These are phyloP conservation scores for Trissolcus japonicus DNA, from an alignment of 2,888 invertebrate genomes.

Conservation along the genomic window DNA sequence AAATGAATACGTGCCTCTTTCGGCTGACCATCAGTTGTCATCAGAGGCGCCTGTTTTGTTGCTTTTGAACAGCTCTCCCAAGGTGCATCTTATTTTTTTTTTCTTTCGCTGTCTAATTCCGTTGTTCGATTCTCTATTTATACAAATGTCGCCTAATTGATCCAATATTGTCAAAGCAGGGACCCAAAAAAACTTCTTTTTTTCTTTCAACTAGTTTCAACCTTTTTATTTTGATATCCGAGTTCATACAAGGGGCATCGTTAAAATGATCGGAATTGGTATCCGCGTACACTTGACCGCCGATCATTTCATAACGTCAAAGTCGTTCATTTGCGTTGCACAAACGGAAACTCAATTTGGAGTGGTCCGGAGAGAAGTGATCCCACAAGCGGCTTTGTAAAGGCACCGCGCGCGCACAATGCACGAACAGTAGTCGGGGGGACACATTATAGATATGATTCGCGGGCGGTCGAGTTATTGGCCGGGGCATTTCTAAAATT, in stretches of 20 bases:
- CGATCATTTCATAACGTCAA: neutral
- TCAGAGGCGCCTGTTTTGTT: constrained; percentile 52
- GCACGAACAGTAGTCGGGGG: neutral
- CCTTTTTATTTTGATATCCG: neutral
- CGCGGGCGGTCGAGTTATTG: constrained; percentile 37
- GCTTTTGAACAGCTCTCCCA: constrained; percentile 36
- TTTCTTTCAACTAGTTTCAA: neutral
- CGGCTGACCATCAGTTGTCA: constrained; percentile 52
- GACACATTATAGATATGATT: constrained; percentile 33
- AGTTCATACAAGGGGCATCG: no score
- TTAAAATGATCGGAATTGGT: neutral
- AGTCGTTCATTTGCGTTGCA: constrained; percentile 16
- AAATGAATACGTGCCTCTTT: constrained; percentile 43
- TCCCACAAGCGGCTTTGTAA: constrained; percentile 39
- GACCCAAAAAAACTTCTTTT: no score
- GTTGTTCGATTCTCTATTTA: constrained; percentile 57
- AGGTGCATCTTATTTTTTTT: constrained; percentile 35
- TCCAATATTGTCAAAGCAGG: no score
- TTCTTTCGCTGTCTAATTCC: constrained; percentile 61
- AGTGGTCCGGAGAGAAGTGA: constrained; percentile 25
- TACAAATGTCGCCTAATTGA: no score
- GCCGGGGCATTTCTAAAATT: constrained; percentile 61
- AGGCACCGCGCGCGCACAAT: constrained; percentile 20
- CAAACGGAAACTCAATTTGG: constrained; percentile 36
- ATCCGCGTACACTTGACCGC: constrained; percentile 12